A percentile compares a stretch with the other conserved stretches of the same genome.
phyloP scores from a whole-genome alignment of 2,888 invertebrate species.

The Tortricodes alternella region DNA sequence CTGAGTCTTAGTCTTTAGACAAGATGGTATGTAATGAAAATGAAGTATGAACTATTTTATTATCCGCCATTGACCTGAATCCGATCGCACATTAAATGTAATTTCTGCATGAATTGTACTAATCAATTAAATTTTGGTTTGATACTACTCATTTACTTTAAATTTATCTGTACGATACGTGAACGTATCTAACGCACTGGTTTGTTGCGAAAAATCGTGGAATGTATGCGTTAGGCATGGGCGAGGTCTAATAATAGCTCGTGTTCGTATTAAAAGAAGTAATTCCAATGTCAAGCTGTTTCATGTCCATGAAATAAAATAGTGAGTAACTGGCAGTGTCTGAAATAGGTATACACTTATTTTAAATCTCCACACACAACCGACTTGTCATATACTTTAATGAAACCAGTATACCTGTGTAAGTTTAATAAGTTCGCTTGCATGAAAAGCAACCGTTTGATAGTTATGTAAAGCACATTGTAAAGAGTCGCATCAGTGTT shows the following conservation, averaged over 20 bases:
- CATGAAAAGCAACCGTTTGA: too few species aligned
- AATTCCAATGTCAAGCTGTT: background rate
- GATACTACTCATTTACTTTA: background rate
- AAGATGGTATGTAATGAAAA: constrained; percentile 11
- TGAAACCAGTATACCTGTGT: too few species aligned
- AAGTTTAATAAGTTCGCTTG: too few species aligned
- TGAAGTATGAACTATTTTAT: background rate
- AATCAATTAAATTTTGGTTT: background rate
- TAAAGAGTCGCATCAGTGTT: background rate
- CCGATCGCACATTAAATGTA: background rate
- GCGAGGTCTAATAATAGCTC: background rate
- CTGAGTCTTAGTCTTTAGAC: background rate
- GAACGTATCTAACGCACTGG: too few species aligned
- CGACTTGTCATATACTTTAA: too few species aligned
- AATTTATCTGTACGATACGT: background rate
- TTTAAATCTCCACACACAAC: too few species aligned
- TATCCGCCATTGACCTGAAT: constrained; percentile 22
- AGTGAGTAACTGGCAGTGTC: background rate
- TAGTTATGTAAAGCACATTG: too few species aligned
- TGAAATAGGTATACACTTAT: too few species aligned
- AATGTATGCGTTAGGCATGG: background rate
- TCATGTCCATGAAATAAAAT: background rate
- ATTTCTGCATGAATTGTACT: background rate
- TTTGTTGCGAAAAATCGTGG: background rate
- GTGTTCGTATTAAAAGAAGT: background rate